Conservation (phyloP, 2,113 vertebrate genomes). For the Dipodomys spectabilis region DNA sequence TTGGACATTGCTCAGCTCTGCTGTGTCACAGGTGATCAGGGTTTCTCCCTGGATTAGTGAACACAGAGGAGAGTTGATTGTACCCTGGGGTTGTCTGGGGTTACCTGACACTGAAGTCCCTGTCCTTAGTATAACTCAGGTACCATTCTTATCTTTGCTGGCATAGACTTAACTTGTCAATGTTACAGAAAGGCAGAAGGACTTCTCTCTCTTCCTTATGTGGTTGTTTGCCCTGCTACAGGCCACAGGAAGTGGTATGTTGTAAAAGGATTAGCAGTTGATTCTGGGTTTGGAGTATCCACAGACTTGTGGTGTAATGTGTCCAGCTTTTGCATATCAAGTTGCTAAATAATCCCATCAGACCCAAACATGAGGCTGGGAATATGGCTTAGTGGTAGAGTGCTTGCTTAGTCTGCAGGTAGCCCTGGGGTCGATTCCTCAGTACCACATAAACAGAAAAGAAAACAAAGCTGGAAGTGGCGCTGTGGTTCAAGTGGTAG, state of each 20-base stretch:
- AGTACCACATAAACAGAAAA: too few species aligned
- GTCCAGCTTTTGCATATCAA: neutral
- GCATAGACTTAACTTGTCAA: neutral
- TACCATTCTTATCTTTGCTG: neutral
- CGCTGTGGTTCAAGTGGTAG: too few species aligned
- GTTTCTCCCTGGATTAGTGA: neutral
- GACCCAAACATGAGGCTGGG: neutral
- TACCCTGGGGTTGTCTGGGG: neutral
- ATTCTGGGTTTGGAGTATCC: neutral
- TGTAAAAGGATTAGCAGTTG: neutral
- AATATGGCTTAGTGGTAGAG: too few species aligned
- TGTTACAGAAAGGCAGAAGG: neutral
- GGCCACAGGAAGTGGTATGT: neutral
- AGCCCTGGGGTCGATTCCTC: too few species aligned
- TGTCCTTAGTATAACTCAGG: neutral
- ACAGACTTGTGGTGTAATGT: neutral
- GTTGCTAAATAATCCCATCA: neutral
- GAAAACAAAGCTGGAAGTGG: too few species aligned
- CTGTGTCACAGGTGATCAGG: neutral
- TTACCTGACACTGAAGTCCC: neutral
- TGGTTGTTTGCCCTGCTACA: neutral
- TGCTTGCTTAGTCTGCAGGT: too few species aligned
- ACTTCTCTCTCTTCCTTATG: neutral
- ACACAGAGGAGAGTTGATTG: neutral
- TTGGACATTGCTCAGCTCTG: neutral